Evolutionary conservation across 2,888 invertebrate genomes (phyloP), one percentile per base, ranked within the genome.

Genomic region (Protophormia terraenovae): DNA sequence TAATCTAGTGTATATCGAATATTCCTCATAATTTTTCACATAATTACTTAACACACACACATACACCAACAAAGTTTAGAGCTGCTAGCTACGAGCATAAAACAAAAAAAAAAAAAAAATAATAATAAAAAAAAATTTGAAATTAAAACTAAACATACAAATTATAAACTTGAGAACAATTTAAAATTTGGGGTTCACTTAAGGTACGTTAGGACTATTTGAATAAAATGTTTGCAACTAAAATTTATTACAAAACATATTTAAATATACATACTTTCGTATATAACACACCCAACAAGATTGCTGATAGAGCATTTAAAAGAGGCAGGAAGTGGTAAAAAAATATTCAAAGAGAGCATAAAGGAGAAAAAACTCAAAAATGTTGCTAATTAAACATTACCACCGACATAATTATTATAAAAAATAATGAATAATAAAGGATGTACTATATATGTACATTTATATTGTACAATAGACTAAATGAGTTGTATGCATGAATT

Each of bases 161-260:
- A 71, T 55, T 72, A 77, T 32, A 67, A 55, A 72, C 66, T 72
- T 72, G 22, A 75, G 73, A 50, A 75, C 55, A 79, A 79, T 79
- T 79, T 38, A 55, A 53, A 79, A 14, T 79, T 75, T 75, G 58
- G 45, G 55, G 38, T 64, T 45, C 64, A 50, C 53, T 45, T 62
- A 69, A 60, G 72, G 50, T 69, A 69, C 27, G 4, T 10, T 29
- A 41, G 1, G n/a, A 58, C 58, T 41, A 38, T 71, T 55, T 62
- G 55, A 64, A 71, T 41, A 58, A 45, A 83, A 78, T 53, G 14
- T 53, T 72, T 4, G n/a, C 38, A 72, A 32, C 24, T 29, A 50
- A 47, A 41, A 35, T 64, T 76, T 62, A 47, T 66, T 27, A 47
- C 24, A 16, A 73, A 7, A 27, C n/a, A 41, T 45, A 27, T 22